Base-by-base conservation (phyloP, 2,888 invertebrate genomes). In the Apamea epomidion region DNA sequence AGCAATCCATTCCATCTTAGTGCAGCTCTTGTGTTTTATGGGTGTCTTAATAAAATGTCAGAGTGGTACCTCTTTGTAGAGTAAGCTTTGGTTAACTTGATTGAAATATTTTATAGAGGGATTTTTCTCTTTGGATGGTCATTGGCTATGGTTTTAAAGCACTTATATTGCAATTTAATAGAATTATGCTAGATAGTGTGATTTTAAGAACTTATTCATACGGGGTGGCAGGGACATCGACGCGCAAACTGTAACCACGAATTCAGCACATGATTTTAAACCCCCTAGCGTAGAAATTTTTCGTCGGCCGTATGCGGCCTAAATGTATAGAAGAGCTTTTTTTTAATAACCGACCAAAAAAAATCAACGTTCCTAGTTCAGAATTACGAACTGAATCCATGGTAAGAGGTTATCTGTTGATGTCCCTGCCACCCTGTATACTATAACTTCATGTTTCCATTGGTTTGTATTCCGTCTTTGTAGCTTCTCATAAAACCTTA, bases 1-100 rank as follows among this genome's bases (percentile, higher is more conserved):
- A 88, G 81, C 48, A 72, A 85, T 85, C 85, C 88, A 85, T 87
- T 87, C 45, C 74, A 48, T 77, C 74, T 74, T 69, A 87, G 69
- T 74, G 62, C 73, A 83, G 42, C 16, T 14, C 37, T 86, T 86
- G 54, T 88, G 16, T 77, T 88, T 74, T 88, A 85, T 85, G 48
- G 80, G 21, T 29, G 60, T 54, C 60, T 71, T 76, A 71, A 71
- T 75, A 86, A 70, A 82, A 74, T 65, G 60, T 69, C 64, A 48
- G 72, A 72, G 25, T n/a, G 12, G 25, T 51, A 45, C 21, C 54
- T 37, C 79, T 78, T 74, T 73, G 71, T 83, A 54, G 37, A 32
- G 65, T 54, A 62, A 64, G 60, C 37, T 72, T 84, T 73, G 32
- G 74, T 71, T 62, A 72, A 67, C 16, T 84, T n/a, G n/a, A 72